These are phyloP conservation scores for Blera fallax DNA, from an alignment of 2,888 invertebrate genomes.

Conservation along the genomic window DNA sequence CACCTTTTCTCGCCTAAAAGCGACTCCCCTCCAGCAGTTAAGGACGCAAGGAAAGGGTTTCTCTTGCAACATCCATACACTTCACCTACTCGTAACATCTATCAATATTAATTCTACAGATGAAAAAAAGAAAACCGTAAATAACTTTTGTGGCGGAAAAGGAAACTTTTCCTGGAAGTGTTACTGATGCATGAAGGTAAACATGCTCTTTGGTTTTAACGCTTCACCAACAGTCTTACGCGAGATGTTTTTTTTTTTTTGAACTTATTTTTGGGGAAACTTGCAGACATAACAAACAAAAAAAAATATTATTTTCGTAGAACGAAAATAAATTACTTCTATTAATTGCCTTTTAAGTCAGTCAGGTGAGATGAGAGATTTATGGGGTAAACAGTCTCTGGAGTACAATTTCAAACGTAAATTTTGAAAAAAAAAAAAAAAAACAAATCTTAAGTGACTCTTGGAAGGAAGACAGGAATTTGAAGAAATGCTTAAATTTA, in stretches of 20 bases:
- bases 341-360: neutral
- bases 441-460: too few species aligned
- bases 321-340: neutral
- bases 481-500: too few species aligned
- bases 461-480: too few species aligned
- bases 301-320: neutral
- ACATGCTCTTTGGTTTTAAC: neutral
- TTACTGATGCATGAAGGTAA: neutral
- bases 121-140: neutral
- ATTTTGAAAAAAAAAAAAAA: too few species aligned
- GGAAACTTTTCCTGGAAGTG: conserved; percentile 2
- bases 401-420: neutral
- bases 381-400: neutral
- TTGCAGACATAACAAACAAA: neutral
- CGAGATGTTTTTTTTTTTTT: neutral
- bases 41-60: neutral
- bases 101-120: neutral
- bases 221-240: neutral
- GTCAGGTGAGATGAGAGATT: neutral
- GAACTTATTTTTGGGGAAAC: too few species aligned
- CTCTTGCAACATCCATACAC: neutral
- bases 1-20: neutral
- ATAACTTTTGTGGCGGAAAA: neutral
- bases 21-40: neutral
- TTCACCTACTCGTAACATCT: neutral